Base-by-base conservation (phyloP, 2,797 vertebrate species). In the Scarus forsteni region DNA sequence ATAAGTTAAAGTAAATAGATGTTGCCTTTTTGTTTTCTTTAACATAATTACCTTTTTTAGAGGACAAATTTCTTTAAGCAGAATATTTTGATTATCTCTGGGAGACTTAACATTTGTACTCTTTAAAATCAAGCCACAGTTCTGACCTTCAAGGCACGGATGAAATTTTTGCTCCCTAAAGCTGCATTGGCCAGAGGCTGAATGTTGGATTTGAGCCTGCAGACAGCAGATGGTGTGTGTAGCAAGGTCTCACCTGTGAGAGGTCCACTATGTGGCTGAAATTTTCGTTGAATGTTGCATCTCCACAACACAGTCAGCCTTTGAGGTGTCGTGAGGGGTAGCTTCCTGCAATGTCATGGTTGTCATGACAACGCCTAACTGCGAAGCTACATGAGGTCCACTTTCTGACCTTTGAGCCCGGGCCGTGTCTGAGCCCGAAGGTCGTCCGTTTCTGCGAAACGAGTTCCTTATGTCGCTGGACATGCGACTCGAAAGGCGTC, bases 401-500 rank as follows among this genome's bases (percentile, higher is more conserved):
- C 55, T 46, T 50, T 38, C 6, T 55, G 77, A 65, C 85, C 54
- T 77, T 69, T 53, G 81, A 44, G 9, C 9, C 60, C 48, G 55
- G n/a, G 35, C 34, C 15, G 64, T 3, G 1, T 0, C 10, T 27
- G 8, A 1, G 1, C 56, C 0, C 27, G 58, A 6, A 15, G 72
- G n/a, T 1, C 36, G 55, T 6, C 58, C 66, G 56, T 65, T 91
- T 48, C 80, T 69, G 36, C 81, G 85, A 1, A 89, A 14, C 7
- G 90, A 88, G 68, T 1, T 63, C 35, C 92, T 80, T 53, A 95
- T 83, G 55, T 90, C 65, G 58, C 42, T 69, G 18, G 89, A 88
- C 14, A 96, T 15, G 19, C 94, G 94, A 57, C 51, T 77, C 81
- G 95, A 94, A 34, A 96, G 57, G 8, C 92, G 87, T 34, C 93